A percentile compares a stretch with the other conserved stretches of the same genome.
phyloP scores from a whole-genome alignment of 1,140 invertebrate genomes.

The Eupristina koningsbergeri region DNA sequence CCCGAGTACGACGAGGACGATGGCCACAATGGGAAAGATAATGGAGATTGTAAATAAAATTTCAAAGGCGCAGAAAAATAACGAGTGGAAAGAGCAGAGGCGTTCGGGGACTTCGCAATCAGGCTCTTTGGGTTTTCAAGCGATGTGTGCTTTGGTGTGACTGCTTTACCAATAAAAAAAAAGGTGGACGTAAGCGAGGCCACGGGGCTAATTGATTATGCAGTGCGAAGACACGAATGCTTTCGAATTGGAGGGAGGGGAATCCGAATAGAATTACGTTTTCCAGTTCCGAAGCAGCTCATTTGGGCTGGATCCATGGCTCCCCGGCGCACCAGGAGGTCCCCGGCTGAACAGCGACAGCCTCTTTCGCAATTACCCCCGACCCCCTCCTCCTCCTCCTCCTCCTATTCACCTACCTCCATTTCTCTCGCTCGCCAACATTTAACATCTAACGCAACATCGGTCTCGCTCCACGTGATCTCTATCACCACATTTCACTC shows the following conservation, averaged over 20 bases:
- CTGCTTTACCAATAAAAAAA: not conserved
- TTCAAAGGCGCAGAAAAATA: too few relatives aligned
- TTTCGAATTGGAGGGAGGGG: not conserved
- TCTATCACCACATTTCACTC: not conserved
- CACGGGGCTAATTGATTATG: slow-evolving; percentile 46
- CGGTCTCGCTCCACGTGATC: slow-evolving; percentile 7
- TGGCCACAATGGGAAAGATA: not conserved
- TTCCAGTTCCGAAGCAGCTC: slow-evolving; percentile 22
- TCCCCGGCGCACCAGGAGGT: not conserved
- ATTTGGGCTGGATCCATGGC: not conserved
- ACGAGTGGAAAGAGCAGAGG: not conserved
- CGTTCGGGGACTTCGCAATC: not conserved
- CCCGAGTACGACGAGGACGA: not conserved
- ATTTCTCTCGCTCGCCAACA: too few relatives aligned
- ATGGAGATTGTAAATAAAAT: too few relatives aligned
- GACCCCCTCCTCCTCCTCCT: not conserved
- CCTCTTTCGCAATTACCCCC: slow-evolving; percentile 21
- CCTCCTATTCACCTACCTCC: too few relatives aligned
- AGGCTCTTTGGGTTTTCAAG: not conserved
- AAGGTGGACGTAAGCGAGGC: slow-evolving; percentile 30
- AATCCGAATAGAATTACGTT: slow-evolving; percentile 12
- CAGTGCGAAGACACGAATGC: slow-evolving; percentile 26
- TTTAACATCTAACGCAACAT: slow-evolving; percentile 12
- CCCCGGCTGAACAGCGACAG: not conserved
- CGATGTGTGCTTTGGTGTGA: not conserved